Evolutionary conservation across 2,113 vertebrate genomes (phyloP).

Genomic region (Calidris pugnax): DNA sequence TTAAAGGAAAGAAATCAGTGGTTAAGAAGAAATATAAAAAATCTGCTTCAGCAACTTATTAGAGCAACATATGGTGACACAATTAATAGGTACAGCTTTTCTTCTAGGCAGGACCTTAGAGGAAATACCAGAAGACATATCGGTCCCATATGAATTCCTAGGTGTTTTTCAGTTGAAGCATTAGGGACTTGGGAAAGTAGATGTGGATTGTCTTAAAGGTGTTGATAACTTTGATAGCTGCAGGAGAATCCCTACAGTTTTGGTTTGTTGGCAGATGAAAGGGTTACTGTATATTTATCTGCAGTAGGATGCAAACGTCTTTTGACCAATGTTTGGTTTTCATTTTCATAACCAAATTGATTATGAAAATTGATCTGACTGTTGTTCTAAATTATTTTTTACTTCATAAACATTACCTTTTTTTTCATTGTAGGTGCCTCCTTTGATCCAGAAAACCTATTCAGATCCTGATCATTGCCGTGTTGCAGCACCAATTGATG

Average conservation of each 20-base stretch:
- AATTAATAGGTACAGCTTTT: constrained; percentile 88
- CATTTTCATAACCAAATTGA: background rate
- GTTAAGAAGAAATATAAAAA: constrained; percentile 98
- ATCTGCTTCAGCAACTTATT: constrained; percentile 96
- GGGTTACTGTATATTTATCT: background rate
- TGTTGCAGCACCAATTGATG: constrained; percentile 95
- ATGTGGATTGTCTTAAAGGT: background rate
- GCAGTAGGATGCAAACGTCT: background rate
- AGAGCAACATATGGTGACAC: constrained; percentile 96
- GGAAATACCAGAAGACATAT: background rate
- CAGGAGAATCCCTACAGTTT: background rate
- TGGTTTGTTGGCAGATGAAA: background rate
- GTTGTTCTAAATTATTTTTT: background rate
- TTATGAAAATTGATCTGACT: background rate
- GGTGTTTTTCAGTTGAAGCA: background rate
- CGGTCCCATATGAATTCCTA: background rate
- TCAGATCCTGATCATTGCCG: constrained; percentile 93
- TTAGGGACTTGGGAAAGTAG: background rate
- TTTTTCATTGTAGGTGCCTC: constrained; percentile 83
- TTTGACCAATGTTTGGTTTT: background rate
- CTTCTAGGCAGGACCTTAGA: background rate
- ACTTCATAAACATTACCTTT: background rate
- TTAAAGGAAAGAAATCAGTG: constrained; percentile 98
- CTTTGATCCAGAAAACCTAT: constrained; percentile 90
- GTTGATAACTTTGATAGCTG: background rate